Conservation (phyloP, 1,140 invertebrate species). For the Bombus consobrinus region DNA sequence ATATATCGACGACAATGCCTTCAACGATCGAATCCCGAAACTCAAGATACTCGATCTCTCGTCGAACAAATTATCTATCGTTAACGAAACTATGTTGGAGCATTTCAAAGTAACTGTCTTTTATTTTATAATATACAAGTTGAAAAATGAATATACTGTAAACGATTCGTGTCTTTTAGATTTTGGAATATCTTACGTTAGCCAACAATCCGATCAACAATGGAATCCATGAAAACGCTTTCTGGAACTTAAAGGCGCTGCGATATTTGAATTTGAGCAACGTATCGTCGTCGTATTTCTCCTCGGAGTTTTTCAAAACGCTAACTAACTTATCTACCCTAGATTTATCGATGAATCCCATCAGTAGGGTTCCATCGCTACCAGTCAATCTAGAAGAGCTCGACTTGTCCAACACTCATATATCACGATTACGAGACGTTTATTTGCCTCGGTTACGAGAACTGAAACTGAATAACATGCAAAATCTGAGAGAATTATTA, state of each 20-base stretch:
- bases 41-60: constrained; percentile 78
- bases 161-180: constrained; percentile 62
- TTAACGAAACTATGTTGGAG: constrained; percentile 80
- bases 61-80: constrained; percentile 73
- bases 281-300: constrained; percentile 71
- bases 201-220: constrained; percentile 78
- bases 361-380: constrained; percentile 72
- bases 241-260: constrained; percentile 70
- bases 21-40: constrained; percentile 75
- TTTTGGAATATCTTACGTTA: constrained; percentile 75
- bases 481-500: constrained; percentile 68
- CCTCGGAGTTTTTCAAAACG: constrained; percentile 71
- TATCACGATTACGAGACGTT: constrained; percentile 67
- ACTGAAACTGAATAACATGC: constrained; percentile 75
- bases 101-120: constrained; percentile 75
- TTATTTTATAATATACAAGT: neutral
- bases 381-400: constrained; percentile 70
- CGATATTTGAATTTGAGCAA: constrained; percentile 75
- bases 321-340: constrained; percentile 72
- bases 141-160: neutral
- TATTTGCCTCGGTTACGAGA: constrained; percentile 70
- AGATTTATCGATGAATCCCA: constrained; percentile 77
- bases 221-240: constrained; percentile 76
- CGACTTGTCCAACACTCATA: constrained; percentile 76
- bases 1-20: constrained; percentile 77